phyloP scores from a whole-genome alignment of 2,888 invertebrate genomes.

The Agelastica alni region DNA sequence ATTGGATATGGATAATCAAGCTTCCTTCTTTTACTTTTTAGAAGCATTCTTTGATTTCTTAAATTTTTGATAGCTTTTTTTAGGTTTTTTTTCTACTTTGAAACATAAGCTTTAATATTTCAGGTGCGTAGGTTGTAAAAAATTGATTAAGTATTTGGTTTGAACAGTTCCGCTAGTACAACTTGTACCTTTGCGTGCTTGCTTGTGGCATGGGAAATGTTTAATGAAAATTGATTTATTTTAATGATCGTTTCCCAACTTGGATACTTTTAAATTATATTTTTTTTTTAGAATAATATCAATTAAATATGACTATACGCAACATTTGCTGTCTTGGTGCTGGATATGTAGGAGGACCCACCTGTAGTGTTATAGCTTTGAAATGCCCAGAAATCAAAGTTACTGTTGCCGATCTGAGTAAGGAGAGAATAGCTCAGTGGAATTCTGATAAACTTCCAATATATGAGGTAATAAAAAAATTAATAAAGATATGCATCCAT shows the following conservation, averaged over 20 bases:
- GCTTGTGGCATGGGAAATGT: conserved; percentile 77
- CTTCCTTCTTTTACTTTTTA: conserved; percentile 62
- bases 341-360: conserved; percentile 99
- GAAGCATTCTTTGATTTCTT: conserved; percentile 62
- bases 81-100: conserved; percentile 67
- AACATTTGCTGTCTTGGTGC: conserved; percentile 98
- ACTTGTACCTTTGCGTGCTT: conserved; percentile 81
- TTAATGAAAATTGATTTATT: too few species aligned
- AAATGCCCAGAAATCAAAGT: conserved; percentile 95
- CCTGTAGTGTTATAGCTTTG: conserved; percentile 95
- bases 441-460: conserved; percentile 98
- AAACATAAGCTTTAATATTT: conserved; percentile 61
- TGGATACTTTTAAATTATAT: too few species aligned
- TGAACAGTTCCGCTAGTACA: conserved; percentile 76
- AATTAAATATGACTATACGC: conserved; percentile 67
- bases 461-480: conserved; percentile 73
- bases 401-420: conserved; percentile 94
- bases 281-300: conserved; percentile 44
- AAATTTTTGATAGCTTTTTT: conserved; percentile 62
- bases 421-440: conserved; percentile 92
- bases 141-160: conserved; percentile 59
- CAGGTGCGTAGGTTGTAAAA: conserved; percentile 55
- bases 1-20: conserved; percentile 67
- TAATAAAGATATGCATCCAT: too few species aligned
- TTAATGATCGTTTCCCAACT: too few species aligned